These are phyloP conservation scores for Hydrotaea cyrtoneurina DNA, from an alignment of 2,888 invertebrate species.

Conservation along the genomic window DNA sequence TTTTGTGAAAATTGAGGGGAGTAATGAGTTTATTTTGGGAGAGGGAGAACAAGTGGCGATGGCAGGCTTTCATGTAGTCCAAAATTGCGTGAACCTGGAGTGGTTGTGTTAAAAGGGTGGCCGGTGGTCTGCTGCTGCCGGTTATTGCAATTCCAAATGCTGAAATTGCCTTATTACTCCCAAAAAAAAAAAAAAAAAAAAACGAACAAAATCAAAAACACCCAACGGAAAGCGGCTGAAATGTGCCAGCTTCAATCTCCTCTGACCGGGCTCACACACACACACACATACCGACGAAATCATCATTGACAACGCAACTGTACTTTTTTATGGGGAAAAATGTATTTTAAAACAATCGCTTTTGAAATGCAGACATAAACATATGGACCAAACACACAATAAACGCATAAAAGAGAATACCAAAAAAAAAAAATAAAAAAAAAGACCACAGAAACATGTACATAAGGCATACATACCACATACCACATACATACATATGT, in stretches of 20 bases:
- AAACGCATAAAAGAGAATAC: neutral
- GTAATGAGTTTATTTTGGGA: neutral
- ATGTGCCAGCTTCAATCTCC: neutral
- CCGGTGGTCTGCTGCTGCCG: no score
- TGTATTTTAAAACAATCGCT: constrained; percentile 57
- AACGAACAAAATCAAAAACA: neutral
- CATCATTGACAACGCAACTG: constrained; percentile 60
- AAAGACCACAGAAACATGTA: neutral
- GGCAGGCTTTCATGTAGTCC: neutral
- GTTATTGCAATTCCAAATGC: neutral
- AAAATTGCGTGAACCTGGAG: no score
- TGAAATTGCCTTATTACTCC: neutral
- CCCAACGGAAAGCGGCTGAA: neutral
- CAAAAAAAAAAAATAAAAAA: constrained; percentile 57
- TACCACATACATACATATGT: neutral
- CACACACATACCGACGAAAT: constrained; percentile 52
- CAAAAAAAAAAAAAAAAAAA: neutral
- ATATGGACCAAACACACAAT: neutral
- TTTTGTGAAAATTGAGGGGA: neutral
- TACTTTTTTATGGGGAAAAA: constrained; percentile 55
- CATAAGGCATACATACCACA: neutral
- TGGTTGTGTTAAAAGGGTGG: neutral
- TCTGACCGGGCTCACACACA: constrained; percentile 60
- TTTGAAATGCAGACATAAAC: constrained; percentile 42
- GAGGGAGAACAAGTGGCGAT: neutral